Base-by-base conservation (phyloP, 1,140 invertebrate genomes). In the Drosophila varians region DNA sequence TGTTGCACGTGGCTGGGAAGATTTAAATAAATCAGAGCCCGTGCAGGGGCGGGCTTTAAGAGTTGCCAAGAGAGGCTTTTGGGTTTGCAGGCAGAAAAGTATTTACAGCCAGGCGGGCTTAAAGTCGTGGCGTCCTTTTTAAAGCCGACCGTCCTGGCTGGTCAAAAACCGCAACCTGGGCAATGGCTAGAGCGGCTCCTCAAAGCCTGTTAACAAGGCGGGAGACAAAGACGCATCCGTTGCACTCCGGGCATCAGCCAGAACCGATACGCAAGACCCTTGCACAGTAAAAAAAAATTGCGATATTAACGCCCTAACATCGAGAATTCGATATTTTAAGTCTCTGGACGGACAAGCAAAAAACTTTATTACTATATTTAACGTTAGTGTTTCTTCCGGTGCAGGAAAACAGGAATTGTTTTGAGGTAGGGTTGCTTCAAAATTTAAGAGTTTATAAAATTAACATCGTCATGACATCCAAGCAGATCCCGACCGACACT, bases 361-460 rank as follows among this genome's bases (percentile, higher is more conserved):
- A n/a, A n/a, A n/a, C n/a, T n/a, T n/a, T n/a, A n/a, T n/a, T n/a
- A n/a, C n/a, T n/a, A n/a, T n/a, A n/a, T n/a, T n/a, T n/a, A n/a
- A n/a, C n/a, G n/a, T n/a, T 8, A 12, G 8, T 12, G 2, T 36
- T 36, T 36, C 34, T 16, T 9, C 6, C 12, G 1, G 12, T 38
- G 36, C 12, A 38, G 4, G 4, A 2, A 14, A 2, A 38, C 6
- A 14, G 36, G 26, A 42, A 23, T 34, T 11, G 34, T 31, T 23
- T 31, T 16, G 19, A 7, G 11, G 9, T 8, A 4, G 5, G 64
- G 28, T 47, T 8, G 16, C 14, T 40, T 66, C 62, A 70, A 62
- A 80, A 57, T 51, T 86, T 70, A 71, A 88, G 83, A 87, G 82
- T 87, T 88, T 88, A 88, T 88, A 82, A 87, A 87, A 87, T 87